Base-by-base conservation (phyloP, 2,797 vertebrate species). In the Serranus cabrilla region DNA sequence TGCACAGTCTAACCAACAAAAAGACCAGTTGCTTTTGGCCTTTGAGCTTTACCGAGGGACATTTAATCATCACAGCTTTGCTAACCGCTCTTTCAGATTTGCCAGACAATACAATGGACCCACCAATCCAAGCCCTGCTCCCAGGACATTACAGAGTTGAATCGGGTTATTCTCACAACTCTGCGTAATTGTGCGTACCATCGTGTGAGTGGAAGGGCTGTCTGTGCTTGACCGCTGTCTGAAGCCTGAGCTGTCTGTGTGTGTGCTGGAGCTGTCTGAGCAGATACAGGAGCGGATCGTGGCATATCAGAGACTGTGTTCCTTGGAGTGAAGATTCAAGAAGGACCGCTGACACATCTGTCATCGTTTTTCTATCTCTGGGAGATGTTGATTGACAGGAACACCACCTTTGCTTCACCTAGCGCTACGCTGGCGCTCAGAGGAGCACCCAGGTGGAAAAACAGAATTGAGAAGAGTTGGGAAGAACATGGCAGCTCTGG, bases 1-100 rank as follows among this genome's bases (percentile, higher is more conserved):
- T 91, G 87, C 87, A 86, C 82, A 89, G 87, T 88, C 88, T 90
- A 83, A 90, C 93, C 88, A 92, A 91, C 86, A 87, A 89, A 92
- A 91, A 81, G 77, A 89, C 84, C 87, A 92, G 90, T 94, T 94
- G 86, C 91, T 86, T 87, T 93, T 94, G 90, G 93, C 91, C 73
- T 77, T 83, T 89, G 74, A 81, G 87, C 75, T 87, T 88, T 65
- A 87, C 81, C 84, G 16, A 86, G 86, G 81, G 87, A 91, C 81
- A 79, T 91, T 89, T 92, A 92, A 91, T 92, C 87, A 91, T 92
- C 85, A 86, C 90, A 91, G 82, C 81, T 90, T 90, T 89, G 77
- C 83, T 77, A 84, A 93, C 90, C 86, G 56, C 80, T 88, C 67
- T 85, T 76, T 86, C 79, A 65, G 46, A 91, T 90, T 86, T 90